These are phyloP conservation scores for Lota lota DNA, from an alignment of 2,113 vertebrate genomes.

Conservation along the genomic window DNA sequence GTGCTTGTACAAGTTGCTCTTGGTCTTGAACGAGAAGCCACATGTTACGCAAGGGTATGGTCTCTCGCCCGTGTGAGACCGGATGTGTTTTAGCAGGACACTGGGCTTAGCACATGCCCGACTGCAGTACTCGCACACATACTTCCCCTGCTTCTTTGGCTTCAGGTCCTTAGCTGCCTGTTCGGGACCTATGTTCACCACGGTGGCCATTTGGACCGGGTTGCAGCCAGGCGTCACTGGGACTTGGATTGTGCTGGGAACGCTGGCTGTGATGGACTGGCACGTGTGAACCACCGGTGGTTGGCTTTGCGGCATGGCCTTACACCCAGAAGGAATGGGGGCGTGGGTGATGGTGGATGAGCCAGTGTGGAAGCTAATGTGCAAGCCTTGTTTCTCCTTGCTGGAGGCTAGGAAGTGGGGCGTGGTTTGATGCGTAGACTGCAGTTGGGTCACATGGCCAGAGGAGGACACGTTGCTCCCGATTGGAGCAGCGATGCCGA, in stretches of 20 bases:
- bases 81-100: slow-evolving; percentile 95
- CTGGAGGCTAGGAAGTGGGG: slow-evolving; percentile 69
- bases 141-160: slow-evolving; percentile 95
- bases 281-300: slow-evolving; percentile 81
- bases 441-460: slow-evolving; percentile 59
- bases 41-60: slow-evolving; percentile 96
- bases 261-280: slow-evolving; percentile 80
- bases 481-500: slow-evolving; percentile 61
- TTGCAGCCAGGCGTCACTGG: slow-evolving; percentile 83
- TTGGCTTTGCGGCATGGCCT: slow-evolving; percentile 84
- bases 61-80: slow-evolving; percentile 96
- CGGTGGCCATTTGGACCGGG: slow-evolving; percentile 81
- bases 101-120: slow-evolving; percentile 96
- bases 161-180: slow-evolving; percentile 94
- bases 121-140: slow-evolving; percentile 93
- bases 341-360: slow-evolving; percentile 75
- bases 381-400: slow-evolving; percentile 77
- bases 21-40: slow-evolving; percentile 99
- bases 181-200: slow-evolving; percentile 82
- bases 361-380: slow-evolving; percentile 79
- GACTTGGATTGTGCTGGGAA: slow-evolving; percentile 81
- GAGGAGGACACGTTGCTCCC: slow-evolving; percentile 69
- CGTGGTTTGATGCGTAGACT: slow-evolving; percentile 59
- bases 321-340: slow-evolving; percentile 78
- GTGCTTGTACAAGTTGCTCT: slow-evolving; percentile 99